Percentiles rank a stretch among this genome's conserved stretches.
phyloP scores from a whole-genome alignment of 2,113 vertebrate species.

The Fukomys damarensis region DNA sequence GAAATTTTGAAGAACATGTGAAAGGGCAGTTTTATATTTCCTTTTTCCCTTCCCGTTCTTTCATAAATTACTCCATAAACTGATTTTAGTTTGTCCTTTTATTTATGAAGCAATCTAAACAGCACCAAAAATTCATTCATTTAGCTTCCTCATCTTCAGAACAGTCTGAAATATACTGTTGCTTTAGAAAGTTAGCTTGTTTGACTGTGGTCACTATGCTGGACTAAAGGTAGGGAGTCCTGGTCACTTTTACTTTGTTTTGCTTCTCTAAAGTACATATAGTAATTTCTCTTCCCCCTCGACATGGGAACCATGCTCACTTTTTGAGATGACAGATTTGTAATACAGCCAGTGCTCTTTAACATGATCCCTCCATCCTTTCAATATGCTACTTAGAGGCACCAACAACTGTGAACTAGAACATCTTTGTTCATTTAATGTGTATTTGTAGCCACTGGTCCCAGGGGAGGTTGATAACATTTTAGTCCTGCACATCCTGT shows the following conservation, averaged over 20 bases:
- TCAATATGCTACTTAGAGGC: not conserved
- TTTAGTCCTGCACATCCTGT: not conserved
- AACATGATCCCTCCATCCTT: no score
- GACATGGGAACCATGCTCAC: not conserved
- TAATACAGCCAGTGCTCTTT: not conserved
- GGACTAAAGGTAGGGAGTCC: not conserved
- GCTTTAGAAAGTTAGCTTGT: constrained; percentile 1
- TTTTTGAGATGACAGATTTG: not conserved
- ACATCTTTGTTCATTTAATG: constrained; percentile 4
- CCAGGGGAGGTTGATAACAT: not conserved
- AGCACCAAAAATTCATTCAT: constrained; percentile 25
- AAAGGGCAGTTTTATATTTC: constrained; percentile 23
- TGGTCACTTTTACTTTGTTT: not conserved
- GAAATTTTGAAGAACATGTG: not conserved
- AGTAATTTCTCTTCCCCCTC: not conserved
- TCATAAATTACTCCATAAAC: constrained; percentile 13
- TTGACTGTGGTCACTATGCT: constrained; percentile 34
- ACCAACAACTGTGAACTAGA: not conserved
- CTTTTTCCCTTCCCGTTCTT: not conserved
- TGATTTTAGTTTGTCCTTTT: constrained; percentile 39
- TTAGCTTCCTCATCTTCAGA: not conserved
- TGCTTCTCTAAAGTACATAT: not conserved
- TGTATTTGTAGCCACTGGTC: not conserved
- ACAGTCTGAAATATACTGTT: not conserved
- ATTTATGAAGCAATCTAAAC: not conserved